phyloP scores from a whole-genome alignment of 64 coral and sea anemone genomes.

The Dendrophyllia cribrosa region DNA sequence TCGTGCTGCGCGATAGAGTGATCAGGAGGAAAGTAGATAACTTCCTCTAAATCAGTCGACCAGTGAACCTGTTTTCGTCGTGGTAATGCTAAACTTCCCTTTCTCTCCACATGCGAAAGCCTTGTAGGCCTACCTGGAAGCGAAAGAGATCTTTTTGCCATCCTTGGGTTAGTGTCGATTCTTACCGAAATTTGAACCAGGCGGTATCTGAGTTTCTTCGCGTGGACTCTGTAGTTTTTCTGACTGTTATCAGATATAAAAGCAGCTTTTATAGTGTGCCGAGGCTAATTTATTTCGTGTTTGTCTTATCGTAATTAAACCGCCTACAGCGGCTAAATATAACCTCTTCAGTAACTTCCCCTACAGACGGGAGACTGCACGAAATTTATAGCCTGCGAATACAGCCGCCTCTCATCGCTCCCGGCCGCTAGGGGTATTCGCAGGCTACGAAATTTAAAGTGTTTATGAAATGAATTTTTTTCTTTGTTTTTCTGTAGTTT shows the following conservation, averaged over 20 bases:
- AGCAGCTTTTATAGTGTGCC: not conserved
- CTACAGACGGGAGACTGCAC: not conserved
- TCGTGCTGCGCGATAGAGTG: not conserved
- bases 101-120: conserved; percentile 6
- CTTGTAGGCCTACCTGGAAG: conserved; percentile 23
- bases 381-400: too few relatives aligned
- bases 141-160: conserved; percentile 36
- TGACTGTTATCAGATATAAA: not conserved
- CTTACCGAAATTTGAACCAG: too few relatives aligned
- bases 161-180: not conserved
- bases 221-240: too few relatives aligned
- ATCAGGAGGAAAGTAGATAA: conserved; percentile 44
- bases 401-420: too few relatives aligned
- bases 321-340: conserved; percentile 14
- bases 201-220: too few relatives aligned
- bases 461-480: too few relatives aligned
- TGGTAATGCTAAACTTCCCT: not conserved
- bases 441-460: not conserved
- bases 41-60: conserved; percentile 35
- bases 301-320: conserved; percentile 12
- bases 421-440: too few relatives aligned
- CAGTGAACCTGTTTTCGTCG: conserved; percentile 37
- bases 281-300: not conserved
- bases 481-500: too few relatives aligned
- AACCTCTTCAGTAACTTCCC: not conserved